Percentiles rank a stretch among this genome's conserved stretches.
Conservation (phyloP, 2,797 vertebrate genomes). For the Pangasius larnaudii region DNA sequence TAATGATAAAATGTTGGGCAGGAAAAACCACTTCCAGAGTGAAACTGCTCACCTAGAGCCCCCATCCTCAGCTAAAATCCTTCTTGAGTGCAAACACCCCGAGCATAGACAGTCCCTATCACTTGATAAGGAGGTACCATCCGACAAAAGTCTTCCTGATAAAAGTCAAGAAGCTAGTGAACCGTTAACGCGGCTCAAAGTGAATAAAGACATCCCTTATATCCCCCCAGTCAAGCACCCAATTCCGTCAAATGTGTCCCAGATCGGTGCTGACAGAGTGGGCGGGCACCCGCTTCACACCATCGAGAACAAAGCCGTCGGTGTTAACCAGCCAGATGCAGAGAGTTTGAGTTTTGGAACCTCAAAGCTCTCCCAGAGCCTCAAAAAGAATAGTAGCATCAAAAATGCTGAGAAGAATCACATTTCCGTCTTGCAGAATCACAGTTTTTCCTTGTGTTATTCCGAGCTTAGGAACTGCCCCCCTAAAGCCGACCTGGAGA, state of each 20-base stretch:
- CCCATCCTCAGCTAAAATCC: constrained; percentile 87
- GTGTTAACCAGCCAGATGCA: constrained; percentile 81
- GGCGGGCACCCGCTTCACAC: constrained; percentile 78
- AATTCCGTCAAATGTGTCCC: constrained; percentile 77
- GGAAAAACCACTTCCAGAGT: constrained; percentile 87
- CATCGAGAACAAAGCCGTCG: constrained; percentile 79
- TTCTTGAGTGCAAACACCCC: constrained; percentile 89
- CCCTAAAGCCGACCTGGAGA: constrained; percentile 69
- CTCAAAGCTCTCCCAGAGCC: constrained; percentile 82
- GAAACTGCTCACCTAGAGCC: constrained; percentile 87
- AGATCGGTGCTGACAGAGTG: constrained; percentile 80
- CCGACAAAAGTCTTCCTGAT: constrained; percentile 85
- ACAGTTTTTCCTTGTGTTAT: constrained; percentile 76
- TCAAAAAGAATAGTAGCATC: constrained; percentile 86
- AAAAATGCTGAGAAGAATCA: constrained; percentile 86
- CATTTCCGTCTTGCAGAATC: constrained; percentile 77
- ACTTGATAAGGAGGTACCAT: constrained; percentile 84
- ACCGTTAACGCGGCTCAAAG: constrained; percentile 84
- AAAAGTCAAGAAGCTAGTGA: constrained; percentile 81
- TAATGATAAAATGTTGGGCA: constrained; percentile 88
- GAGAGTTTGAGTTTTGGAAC: constrained; percentile 82
- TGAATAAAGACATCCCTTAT: constrained; percentile 89
- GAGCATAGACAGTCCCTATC: constrained; percentile 86
- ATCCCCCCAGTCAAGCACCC: constrained; percentile 85
- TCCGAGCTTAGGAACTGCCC: constrained; percentile 76